Conservation (phyloP, 2,888 invertebrate species). For the Drosophila subsilvestris region DNA sequence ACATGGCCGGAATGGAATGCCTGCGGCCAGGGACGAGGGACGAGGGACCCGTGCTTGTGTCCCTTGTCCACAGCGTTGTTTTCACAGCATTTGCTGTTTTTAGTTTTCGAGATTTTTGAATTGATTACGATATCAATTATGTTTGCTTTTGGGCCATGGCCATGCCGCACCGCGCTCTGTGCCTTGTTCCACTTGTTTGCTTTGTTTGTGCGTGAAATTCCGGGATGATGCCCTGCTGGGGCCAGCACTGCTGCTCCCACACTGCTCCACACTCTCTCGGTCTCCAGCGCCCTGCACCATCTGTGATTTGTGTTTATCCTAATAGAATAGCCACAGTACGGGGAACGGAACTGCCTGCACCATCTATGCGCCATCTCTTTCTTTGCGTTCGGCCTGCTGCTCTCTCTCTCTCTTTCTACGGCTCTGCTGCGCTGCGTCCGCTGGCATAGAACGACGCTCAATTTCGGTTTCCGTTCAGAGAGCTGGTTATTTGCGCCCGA, state of each 20-base stretch:
- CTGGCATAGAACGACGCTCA: slow-evolving; percentile 34
- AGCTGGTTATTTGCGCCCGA: slow-evolving; percentile 72
- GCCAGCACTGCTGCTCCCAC: slow-evolving; percentile 4
- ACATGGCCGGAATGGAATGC: slow-evolving; percentile 66
- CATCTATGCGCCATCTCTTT: background rate
- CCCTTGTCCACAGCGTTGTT: slow-evolving; percentile 52
- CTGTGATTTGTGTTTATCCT: slow-evolving; percentile 62
- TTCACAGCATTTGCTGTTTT: slow-evolving; percentile 76
- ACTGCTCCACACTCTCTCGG: slow-evolving; percentile 2
- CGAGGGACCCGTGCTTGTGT: slow-evolving; percentile 14
- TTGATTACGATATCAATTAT: slow-evolving; percentile 82
- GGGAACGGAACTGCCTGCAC: slow-evolving; percentile 3
- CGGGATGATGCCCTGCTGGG: slow-evolving; percentile 17
- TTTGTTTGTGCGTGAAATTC: slow-evolving; percentile 72
- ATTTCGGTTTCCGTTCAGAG: slow-evolving; percentile 64
- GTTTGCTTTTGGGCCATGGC: slow-evolving; percentile 76
- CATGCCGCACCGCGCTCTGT: slow-evolving; percentile 8
- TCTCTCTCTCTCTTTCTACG: background rate
- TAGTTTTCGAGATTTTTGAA: slow-evolving; percentile 81
- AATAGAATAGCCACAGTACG: slow-evolving; percentile 63
- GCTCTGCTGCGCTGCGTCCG: slow-evolving; percentile 2
- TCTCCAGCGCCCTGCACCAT: slow-evolving; percentile 18
- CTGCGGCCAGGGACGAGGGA: slow-evolving; percentile 54
- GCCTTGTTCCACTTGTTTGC: slow-evolving; percentile 66
- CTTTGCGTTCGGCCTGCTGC: background rate